Conservation (phyloP, 2,797 vertebrate genomes). For the Mionectes olivaceus region DNA sequence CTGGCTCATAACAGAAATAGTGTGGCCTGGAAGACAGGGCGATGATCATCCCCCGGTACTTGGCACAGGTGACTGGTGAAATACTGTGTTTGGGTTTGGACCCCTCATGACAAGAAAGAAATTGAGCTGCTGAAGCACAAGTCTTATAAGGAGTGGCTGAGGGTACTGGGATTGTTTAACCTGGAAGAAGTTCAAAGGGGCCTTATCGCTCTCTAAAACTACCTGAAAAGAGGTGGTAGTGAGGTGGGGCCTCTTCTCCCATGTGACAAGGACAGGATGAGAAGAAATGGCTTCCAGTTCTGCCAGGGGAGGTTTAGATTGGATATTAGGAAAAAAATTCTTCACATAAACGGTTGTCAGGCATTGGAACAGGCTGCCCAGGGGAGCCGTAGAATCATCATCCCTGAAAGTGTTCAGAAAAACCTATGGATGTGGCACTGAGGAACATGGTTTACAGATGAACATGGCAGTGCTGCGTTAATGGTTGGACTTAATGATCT, state of each 20-base stretch:
- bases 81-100: background rate
- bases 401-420: background rate
- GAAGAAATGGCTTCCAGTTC: background rate
- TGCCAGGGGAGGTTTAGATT: background rate
- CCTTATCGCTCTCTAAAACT: background rate
- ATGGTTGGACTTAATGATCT: background rate
- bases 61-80: fast-evolving
- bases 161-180: background rate
- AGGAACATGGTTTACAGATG: background rate
- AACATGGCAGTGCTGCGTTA: background rate
- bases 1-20: background rate
- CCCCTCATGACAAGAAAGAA: background rate
- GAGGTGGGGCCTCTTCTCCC: background rate
- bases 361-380: background rate
- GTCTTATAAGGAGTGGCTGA: fast-evolving
- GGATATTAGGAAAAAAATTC: background rate
- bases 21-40: background rate
- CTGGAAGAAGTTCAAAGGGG: background rate
- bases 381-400: background rate
- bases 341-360: background rate
- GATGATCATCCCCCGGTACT: background rate
- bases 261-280: background rate
- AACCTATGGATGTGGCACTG: background rate
- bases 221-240: background rate
- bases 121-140: fast-evolving